phyloP scores from a whole-genome alignment of 2,888 invertebrate genomes.

The Nymphalis c-album region DNA sequence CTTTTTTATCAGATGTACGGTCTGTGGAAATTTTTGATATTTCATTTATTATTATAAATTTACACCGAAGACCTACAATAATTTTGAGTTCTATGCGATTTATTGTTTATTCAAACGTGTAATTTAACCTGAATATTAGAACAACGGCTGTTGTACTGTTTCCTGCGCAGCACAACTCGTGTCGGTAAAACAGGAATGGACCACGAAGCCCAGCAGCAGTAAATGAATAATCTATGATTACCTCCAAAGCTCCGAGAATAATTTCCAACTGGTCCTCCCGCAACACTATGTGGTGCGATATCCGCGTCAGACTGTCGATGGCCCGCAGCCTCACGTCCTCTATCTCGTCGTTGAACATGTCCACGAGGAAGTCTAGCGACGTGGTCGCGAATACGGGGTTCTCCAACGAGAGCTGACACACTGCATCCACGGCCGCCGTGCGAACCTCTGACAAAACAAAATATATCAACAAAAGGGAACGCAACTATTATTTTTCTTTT shows the following conservation, averaged over 20 bases:
- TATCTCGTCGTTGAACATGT: conserved; percentile 99
- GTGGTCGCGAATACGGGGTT: conserved; percentile 92
- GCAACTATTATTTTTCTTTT: no score
- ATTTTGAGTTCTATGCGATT: no score
- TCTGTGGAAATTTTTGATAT: no score
- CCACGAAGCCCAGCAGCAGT: background rate
- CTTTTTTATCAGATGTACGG: no score
- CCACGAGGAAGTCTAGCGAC: conserved; percentile 97
- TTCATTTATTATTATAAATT: no score
- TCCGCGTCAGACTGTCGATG: conserved; percentile 94
- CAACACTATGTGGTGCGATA: conserved; percentile 93
- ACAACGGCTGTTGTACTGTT: no score
- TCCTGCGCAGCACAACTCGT: no score
- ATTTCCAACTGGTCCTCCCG: conserved; percentile 98
- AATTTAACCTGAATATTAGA: no score
- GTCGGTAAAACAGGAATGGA: no score
- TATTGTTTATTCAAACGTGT: no score
- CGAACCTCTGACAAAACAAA: conserved; percentile 87
- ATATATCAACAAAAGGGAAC: no score
- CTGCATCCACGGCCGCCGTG: conserved; percentile 95
- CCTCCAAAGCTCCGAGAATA: conserved; percentile 96
- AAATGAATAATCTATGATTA: conserved; percentile 41
- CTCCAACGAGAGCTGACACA: conserved; percentile 92
- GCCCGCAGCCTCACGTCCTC: conserved; percentile 97
- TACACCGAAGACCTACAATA: no score